Conservation (phyloP, 2,113 vertebrate species). For the Petrocephalus zakoni region DNA sequence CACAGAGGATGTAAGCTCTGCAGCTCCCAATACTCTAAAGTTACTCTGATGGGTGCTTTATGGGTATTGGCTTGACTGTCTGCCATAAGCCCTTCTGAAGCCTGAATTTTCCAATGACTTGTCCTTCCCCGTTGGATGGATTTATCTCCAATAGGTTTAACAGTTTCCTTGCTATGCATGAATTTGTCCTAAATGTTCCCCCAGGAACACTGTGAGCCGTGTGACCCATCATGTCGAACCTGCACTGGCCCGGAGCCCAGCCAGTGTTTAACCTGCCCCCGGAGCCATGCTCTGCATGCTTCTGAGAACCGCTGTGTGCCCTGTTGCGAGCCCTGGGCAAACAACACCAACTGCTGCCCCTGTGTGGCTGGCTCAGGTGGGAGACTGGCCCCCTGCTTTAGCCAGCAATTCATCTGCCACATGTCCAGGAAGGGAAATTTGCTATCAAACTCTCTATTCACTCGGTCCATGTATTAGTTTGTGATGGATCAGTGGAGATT, state of each 20-base stretch:
- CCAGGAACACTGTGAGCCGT: slow-evolving; percentile 59
- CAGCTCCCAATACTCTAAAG: not conserved
- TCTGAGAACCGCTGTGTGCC: slow-evolving; percentile 54
- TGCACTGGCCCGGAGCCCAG: slow-evolving; percentile 54
- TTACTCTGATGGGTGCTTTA: not conserved
- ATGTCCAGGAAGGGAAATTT: not conserved
- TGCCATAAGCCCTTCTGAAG: not conserved
- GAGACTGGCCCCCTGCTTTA: not conserved
- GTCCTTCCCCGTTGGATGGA: not conserved
- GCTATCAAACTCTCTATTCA: not conserved
- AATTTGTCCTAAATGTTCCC: not conserved
- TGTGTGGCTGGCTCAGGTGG: slow-evolving; percentile 60
- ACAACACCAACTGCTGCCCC: slow-evolving; percentile 57
- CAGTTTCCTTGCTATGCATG: not conserved
- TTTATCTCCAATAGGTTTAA: not conserved
- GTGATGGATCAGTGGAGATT: not conserved
- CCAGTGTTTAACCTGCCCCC: slow-evolving; percentile 61
- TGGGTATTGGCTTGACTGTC: not conserved
- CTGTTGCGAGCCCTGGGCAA: slow-evolving; percentile 54
- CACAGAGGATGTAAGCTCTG: slow-evolving; percentile 48
- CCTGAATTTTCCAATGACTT: not conserved
- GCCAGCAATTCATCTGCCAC: not conserved
- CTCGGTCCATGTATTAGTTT: not conserved
- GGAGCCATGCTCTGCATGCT: slow-evolving; percentile 52
- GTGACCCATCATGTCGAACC: slow-evolving; percentile 60